Evolutionary conservation across 2,797 vertebrate species (phyloP).

Genomic region (Centropyge bicolor): DNA sequence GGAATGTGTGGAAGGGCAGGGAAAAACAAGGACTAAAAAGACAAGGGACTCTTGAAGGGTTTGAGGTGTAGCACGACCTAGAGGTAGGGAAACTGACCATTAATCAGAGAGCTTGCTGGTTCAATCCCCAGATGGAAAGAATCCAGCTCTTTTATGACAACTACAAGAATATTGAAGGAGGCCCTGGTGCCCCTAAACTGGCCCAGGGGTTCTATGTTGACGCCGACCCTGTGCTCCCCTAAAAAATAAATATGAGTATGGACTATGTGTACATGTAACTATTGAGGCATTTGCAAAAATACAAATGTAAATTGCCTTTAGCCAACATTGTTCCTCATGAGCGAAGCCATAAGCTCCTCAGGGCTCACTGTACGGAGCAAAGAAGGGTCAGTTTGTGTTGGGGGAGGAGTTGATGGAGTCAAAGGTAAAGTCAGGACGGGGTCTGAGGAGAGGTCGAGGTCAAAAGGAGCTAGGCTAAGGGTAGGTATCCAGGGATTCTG

Average conservation of each 20-base stretch:
- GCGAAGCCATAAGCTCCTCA: slow-evolving; percentile 19
- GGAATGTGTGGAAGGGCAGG: slow-evolving; percentile 24
- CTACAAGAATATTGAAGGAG: not conserved
- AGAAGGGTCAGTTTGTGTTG: slow-evolving; percentile 45
- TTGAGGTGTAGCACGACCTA: slow-evolving; percentile 24
- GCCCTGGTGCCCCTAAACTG: not conserved
- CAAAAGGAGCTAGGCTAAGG: slow-evolving; percentile 64
- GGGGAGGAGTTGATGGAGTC: slow-evolving; percentile 40
- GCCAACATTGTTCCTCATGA: slow-evolving; percentile 9
- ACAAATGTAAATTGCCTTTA: not conserved
- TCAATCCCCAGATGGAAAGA: slow-evolving; percentile 9
- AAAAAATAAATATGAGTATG: not conserved
- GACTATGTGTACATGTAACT: slow-evolving; percentile 17
- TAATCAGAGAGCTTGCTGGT: slow-evolving; percentile 18
- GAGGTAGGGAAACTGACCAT: slow-evolving; percentile 31
- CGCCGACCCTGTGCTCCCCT: not conserved
- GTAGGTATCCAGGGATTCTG: slow-evolving; percentile 55
- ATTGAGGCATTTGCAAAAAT: not conserved
- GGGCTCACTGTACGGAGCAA: slow-evolving; percentile 23
- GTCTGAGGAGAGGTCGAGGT: slow-evolving; percentile 55
- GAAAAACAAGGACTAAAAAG: slow-evolving; percentile 26
- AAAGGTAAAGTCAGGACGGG: slow-evolving; percentile 58
- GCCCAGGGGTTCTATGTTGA: not conserved
- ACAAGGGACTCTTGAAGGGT: not conserved
- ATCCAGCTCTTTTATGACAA: slow-evolving; percentile 6